Conservation (phyloP, 2,888 invertebrate species). For the Koerneria pararmatus region DNA sequence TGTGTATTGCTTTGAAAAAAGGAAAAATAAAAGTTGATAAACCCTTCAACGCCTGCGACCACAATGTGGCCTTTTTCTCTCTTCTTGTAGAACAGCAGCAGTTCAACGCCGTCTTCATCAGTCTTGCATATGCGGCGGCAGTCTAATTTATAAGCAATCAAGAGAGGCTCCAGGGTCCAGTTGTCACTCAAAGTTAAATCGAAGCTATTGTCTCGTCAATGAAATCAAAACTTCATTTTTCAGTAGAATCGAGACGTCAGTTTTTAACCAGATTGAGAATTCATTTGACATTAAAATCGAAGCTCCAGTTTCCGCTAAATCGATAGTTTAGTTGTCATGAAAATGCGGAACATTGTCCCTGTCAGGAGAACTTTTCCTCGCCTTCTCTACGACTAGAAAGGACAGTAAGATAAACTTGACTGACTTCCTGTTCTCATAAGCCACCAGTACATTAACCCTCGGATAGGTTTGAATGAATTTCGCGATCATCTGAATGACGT, state of each 20-base stretch:
- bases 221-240: not conserved
- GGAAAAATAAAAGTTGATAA: too few species aligned
- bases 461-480: slow-evolving; percentile 36
- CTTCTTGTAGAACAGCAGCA: slow-evolving; percentile 28
- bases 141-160: slow-evolving; percentile 21
- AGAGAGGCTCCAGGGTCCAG: slow-evolving; percentile 32
- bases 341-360: too few species aligned
- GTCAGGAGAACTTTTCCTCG: too few species aligned
- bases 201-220: not conserved
- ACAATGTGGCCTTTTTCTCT: slow-evolving; percentile 19
- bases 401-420: slow-evolving; percentile 23
- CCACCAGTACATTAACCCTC: slow-evolving; percentile 33
- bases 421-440: slow-evolving; percentile 52
- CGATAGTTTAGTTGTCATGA: too few species aligned
- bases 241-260: too few species aligned
- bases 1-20: too few species aligned
- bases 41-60: slow-evolving; percentile 54
- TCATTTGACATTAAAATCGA: not conserved
- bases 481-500: slow-evolving; percentile 33
- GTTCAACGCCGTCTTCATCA: slow-evolving; percentile 23
- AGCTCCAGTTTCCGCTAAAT: too few species aligned
- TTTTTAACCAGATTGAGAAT: too few species aligned
- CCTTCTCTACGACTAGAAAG: not conserved
- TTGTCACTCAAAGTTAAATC: slow-evolving; percentile 41
- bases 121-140: slow-evolving; percentile 29